These are phyloP conservation scores for Darevskia mixta DNA, from an alignment of 2,797 vertebrate genomes.

Conservation along the genomic window DNA sequence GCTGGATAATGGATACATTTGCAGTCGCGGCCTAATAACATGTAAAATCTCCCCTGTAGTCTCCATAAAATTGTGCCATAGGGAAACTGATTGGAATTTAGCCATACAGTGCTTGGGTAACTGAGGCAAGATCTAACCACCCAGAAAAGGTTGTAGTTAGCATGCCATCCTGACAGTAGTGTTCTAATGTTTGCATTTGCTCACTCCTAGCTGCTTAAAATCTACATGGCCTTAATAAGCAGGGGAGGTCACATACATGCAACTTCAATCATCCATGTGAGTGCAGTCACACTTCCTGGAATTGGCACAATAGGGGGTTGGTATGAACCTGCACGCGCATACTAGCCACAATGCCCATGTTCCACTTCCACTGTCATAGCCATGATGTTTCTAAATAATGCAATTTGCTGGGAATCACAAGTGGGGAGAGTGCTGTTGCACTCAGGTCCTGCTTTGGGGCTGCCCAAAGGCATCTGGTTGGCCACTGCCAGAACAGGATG, in stretches of 20 bases:
- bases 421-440: too few relatives aligned
- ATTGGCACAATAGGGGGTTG: not conserved
- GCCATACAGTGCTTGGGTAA: not conserved
- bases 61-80: slow-evolving; percentile 4
- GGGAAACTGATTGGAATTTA: not conserved
- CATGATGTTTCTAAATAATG: too few relatives aligned
- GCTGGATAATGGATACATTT: slow-evolving; percentile 62
- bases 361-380: too few relatives aligned
- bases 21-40: slow-evolving; percentile 59
- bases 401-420: too few relatives aligned
- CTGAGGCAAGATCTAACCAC: too few relatives aligned
- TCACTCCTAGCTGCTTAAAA: not conserved
- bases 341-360: too few relatives aligned
- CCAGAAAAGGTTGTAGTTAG: too few relatives aligned
- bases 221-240: not conserved
- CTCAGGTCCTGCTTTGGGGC: too few relatives aligned
- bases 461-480: too few relatives aligned
- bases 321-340: too few relatives aligned
- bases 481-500: too few relatives aligned
- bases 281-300: not conserved
- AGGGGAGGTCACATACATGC: not conserved
- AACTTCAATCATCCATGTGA: not conserved
- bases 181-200: not conserved
- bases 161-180: too few relatives aligned
- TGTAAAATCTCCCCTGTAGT: slow-evolving; percentile 54